phyloP scores from a whole-genome alignment of 2,797 vertebrate species.

The Eurystomus glaucurus region DNA sequence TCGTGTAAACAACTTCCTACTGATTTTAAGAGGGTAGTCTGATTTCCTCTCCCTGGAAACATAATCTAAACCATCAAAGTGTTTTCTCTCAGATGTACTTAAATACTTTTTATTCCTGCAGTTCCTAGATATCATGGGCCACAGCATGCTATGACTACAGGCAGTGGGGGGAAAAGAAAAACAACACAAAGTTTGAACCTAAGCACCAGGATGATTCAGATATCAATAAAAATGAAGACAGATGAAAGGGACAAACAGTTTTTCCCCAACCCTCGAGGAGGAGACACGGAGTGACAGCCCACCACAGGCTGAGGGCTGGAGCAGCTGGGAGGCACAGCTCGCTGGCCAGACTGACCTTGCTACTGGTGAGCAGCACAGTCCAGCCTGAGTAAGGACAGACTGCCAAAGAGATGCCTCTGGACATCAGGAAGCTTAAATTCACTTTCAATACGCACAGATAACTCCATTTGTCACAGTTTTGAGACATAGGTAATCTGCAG shows the following conservation, averaged over 20 bases:
- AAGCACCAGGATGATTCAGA: neutral
- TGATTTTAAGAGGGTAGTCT: neutral
- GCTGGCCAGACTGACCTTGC: neutral
- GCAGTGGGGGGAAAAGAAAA: neutral
- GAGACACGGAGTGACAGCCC: neutral
- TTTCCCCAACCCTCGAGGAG: neutral
- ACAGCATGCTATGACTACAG: neutral
- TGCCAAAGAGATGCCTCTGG: neutral
- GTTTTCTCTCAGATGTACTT: neutral
- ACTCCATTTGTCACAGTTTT: neutral
- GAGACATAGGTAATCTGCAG: neutral
- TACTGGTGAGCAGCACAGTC: rapidly evolving
- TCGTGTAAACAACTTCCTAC: conserved; percentile 16
- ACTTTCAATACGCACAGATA: rapidly evolving
- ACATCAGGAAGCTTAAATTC: neutral
- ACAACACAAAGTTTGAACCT: conserved; percentile 19
- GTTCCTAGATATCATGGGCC: neutral
- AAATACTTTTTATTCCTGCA: neutral
- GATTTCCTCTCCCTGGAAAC: conserved; percentile 14
- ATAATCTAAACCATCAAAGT: neutral
- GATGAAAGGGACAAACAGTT: neutral
- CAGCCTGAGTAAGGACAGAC: neutral
- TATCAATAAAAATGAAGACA: neutral
- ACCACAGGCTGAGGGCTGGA: neutral
- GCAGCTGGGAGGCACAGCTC: neutral